phyloP scores from a whole-genome alignment of 1,140 invertebrate species.

The Ostrea denselamellosa region DNA sequence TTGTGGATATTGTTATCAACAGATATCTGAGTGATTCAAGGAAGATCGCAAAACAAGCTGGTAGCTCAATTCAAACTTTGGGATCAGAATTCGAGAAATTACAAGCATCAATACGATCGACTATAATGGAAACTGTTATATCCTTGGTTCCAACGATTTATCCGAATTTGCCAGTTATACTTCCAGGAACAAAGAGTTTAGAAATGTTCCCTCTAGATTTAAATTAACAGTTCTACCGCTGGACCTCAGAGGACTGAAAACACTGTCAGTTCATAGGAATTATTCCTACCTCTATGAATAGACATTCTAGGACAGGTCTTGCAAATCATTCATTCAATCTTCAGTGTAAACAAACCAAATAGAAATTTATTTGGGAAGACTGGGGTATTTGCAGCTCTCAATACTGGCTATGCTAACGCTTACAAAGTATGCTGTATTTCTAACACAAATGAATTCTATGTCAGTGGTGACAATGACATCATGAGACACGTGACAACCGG shows the following conservation, averaged over 20 bases:
- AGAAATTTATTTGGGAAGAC: not conserved
- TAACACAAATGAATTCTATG: too few species aligned
- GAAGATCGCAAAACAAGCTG: not conserved
- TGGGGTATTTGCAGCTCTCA: not conserved
- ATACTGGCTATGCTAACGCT: too few species aligned
- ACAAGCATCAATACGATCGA: not conserved
- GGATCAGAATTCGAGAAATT: not conserved
- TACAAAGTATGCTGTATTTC: too few species aligned
- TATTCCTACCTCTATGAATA: not conserved
- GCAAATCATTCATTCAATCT: not conserved
- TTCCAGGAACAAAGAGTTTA: not conserved
- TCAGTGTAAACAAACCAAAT: not conserved
- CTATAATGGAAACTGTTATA: not conserved
- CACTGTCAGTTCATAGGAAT: not conserved
- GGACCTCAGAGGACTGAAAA: not conserved
- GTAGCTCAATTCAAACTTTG: not conserved
- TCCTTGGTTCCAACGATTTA: not conserved
- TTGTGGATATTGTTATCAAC: not conserved
- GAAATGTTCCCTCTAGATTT: not conserved
- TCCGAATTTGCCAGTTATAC: not conserved
- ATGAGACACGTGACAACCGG: too few species aligned
- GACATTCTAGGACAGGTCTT: not conserved
- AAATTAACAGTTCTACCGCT: not conserved
- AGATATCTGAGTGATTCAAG: not conserved
- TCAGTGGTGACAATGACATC: too few species aligned